Conservation (phyloP, 2,888 invertebrate species). For the Acanthoscelides obtectus region DNA sequence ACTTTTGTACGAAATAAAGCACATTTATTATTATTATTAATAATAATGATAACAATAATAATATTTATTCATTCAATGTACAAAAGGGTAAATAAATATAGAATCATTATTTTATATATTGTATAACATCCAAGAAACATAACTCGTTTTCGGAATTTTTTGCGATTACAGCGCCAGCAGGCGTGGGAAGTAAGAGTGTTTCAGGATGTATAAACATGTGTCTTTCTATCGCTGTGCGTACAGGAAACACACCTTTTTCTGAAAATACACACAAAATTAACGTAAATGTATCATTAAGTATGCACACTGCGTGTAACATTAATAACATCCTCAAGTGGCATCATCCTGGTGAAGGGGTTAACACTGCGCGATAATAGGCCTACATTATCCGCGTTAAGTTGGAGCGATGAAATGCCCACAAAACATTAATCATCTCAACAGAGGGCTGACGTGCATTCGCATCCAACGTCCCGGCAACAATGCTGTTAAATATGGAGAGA, state of each 20-base stretch:
- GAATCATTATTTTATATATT: too few relatives aligned
- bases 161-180: too few relatives aligned
- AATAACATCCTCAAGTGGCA: background rate
- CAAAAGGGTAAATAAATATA: too few relatives aligned
- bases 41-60: too few relatives aligned
- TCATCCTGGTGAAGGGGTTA: background rate
- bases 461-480: conserved; percentile 6
- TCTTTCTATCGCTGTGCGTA: too few relatives aligned
- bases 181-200: too few relatives aligned
- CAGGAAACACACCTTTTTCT: background rate
- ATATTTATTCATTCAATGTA: too few relatives aligned
- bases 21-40: too few relatives aligned
- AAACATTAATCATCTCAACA: conserved; percentile 27
- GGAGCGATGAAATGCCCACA: conserved; percentile 3
- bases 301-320: background rate
- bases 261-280: background rate
- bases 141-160: too few relatives aligned
- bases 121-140: too few relatives aligned
- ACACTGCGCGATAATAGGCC: background rate
- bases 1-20: too few relatives aligned
- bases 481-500: background rate
- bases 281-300: background rate
- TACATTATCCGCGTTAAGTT: background rate
- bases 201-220: too few relatives aligned
- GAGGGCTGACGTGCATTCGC: conserved; percentile 22